Percentiles rank a stretch among this genome's conserved stretches.
Conservation (phyloP, 2,797 vertebrate genomes). For the Morus bassanus region DNA sequence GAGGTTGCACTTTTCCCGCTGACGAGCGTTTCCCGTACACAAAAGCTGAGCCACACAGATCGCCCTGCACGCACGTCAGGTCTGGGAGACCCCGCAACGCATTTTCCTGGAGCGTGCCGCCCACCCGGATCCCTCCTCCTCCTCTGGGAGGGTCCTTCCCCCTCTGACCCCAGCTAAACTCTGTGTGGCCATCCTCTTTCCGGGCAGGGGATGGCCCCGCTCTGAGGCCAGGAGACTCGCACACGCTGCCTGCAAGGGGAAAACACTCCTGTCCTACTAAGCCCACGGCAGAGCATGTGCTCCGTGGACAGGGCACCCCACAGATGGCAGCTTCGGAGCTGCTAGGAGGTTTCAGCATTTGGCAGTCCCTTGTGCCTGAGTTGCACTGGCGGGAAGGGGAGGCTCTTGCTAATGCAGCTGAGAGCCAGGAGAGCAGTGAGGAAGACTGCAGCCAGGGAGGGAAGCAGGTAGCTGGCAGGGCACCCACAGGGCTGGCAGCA, state of each 20-base stretch:
- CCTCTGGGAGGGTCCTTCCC: not conserved
- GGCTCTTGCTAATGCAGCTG: not conserved
- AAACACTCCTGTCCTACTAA: accelerated
- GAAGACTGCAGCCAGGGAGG: not conserved
- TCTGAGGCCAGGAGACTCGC: not conserved
- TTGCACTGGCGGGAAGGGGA: not conserved
- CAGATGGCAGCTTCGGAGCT: not conserved
- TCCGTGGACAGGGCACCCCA: accelerated
- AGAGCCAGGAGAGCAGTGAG: not conserved
- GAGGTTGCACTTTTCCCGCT: constrained; percentile 75
- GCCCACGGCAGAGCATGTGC: not conserved
- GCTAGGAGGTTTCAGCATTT: not conserved
- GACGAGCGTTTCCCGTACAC: constrained; percentile 60
- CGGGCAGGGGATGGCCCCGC: not conserved
- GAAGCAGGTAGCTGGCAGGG: not conserved
- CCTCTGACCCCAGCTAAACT: not conserved
- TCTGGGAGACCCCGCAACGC: not conserved
- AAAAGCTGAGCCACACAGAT: constrained; percentile 63
- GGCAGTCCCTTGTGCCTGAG: not conserved
- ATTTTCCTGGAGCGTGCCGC: not conserved
- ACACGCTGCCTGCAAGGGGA: not conserved
- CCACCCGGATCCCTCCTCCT: not conserved
- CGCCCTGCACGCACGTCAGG: not conserved
- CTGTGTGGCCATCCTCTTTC: not conserved
- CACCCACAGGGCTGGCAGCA: not conserved